Evolutionary conservation across 2,888 invertebrate genomes (phyloP).

Genomic region (Tethea ocularis): DNA sequence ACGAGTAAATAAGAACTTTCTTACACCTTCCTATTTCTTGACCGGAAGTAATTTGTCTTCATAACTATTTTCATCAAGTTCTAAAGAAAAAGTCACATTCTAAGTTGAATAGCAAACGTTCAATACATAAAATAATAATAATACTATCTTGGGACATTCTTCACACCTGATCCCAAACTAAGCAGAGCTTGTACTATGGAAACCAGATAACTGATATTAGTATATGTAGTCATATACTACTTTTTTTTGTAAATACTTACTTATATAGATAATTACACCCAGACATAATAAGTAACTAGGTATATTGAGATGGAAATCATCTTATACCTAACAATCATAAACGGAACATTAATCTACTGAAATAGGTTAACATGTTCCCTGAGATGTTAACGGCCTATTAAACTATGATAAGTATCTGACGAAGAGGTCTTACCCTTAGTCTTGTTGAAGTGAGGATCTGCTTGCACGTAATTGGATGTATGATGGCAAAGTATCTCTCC

Average conservation of each 20-base stretch:
- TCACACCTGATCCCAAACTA: too few species aligned
- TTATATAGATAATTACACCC: too few species aligned
- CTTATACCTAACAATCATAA: background rate
- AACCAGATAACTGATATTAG: too few species aligned
- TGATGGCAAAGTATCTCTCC: slow-evolving; percentile 94
- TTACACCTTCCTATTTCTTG: background rate
- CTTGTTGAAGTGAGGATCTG: slow-evolving; percentile 91
- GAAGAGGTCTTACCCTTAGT: slow-evolving; percentile 85
- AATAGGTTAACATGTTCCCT: background rate
- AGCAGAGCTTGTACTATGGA: too few species aligned
- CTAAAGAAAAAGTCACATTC: background rate
- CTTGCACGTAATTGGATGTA: slow-evolving; percentile 92
- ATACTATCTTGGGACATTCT: too few species aligned
- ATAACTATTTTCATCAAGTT: background rate
- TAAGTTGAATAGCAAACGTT: background rate
- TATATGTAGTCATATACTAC: too few species aligned
- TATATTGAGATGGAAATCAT: background rate
- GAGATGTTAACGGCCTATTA: background rate
- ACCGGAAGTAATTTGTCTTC: background rate
- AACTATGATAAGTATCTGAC: background rate
- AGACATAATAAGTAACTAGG: too few species aligned
- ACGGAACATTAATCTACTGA: background rate
- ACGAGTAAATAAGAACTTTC: too few species aligned
- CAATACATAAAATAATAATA: background rate
- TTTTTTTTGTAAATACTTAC: too few species aligned